Conservation (phyloP, 2,888 invertebrate species). For the Erebia aethiops region DNA sequence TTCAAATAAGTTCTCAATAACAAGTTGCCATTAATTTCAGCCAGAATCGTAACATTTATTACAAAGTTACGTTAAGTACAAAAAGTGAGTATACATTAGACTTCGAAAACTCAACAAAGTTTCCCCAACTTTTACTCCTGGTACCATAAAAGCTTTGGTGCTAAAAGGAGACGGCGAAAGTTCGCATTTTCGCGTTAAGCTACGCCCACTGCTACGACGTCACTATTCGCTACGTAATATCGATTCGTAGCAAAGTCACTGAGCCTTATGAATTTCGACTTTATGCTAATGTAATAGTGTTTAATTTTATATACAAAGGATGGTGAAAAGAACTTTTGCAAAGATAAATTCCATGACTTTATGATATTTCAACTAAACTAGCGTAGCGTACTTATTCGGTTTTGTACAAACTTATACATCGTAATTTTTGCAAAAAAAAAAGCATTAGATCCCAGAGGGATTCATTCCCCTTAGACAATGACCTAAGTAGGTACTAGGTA, state of each 20-base stretch:
- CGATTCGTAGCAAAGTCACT: conserved; percentile 51
- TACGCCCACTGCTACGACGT: conserved; percentile 58
- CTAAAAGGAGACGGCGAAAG: conserved; percentile 16
- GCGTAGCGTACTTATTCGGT: no score
- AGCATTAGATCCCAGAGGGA: no score
- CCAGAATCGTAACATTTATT: not conserved
- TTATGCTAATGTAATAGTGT: conserved; percentile 20
- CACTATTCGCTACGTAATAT: conserved; percentile 52
- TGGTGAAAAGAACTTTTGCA: not conserved
- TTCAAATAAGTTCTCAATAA: no score
- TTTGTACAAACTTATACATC: no score
- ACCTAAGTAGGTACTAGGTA: no score
- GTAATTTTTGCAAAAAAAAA: no score
- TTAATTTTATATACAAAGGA: conserved; percentile 32
- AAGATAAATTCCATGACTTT: not conserved
- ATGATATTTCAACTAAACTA: not conserved
- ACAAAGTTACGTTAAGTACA: not conserved
- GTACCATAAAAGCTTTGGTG: conserved; percentile 35
- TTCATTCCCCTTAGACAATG: no score
- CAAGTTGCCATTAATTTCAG: not conserved
- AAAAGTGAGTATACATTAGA: conserved; percentile 7
- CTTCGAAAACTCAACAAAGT: conserved; percentile 13
- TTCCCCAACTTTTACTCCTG: conserved; percentile 40
- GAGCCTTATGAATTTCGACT: conserved; percentile 36
- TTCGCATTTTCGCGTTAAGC: conserved; percentile 37